A percentile compares a stretch with the other conserved stretches of the same genome.
phyloP scores from a whole-genome alignment of 2,888 invertebrate species.

The Phengaris arion region DNA sequence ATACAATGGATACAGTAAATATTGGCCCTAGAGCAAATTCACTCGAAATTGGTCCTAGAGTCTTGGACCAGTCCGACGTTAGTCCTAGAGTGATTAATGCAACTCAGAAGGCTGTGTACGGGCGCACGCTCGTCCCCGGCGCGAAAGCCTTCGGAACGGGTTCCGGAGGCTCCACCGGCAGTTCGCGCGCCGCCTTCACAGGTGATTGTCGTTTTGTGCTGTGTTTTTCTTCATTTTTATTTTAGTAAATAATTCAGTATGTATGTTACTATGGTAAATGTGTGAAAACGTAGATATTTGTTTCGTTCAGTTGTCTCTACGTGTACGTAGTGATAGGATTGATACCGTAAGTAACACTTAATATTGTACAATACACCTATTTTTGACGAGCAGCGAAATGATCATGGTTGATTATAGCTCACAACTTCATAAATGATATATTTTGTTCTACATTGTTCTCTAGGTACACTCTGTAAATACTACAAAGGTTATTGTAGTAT shows the following conservation, averaged over 20 bases:
- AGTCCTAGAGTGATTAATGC: constrained; percentile 6
- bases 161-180: constrained; percentile 77
- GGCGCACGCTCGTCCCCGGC: neutral
- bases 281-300: neutral
- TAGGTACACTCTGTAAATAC: neutral
- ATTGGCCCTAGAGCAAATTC: neutral
- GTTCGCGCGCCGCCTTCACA: constrained; percentile 73
- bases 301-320: neutral
- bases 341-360: neutral
- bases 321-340: neutral
- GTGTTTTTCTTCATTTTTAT: constrained; percentile 38
- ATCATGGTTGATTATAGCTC: neutral
- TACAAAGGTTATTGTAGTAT: neutral
- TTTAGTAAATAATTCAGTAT: constrained; percentile 30
- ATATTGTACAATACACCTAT: neutral
- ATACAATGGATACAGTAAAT: neutral
- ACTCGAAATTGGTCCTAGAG: neutral
- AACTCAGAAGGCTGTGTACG: neutral
- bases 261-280: neutral
- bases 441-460: neutral
- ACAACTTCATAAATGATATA: neutral
- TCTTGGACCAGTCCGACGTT: no score
- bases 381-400: neutral
- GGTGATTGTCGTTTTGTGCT: constrained; percentile 67
- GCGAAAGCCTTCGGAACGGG: constrained; percentile 54